Base-by-base conservation (phyloP, 2,113 vertebrate genomes). In the Astur gentilis region DNA sequence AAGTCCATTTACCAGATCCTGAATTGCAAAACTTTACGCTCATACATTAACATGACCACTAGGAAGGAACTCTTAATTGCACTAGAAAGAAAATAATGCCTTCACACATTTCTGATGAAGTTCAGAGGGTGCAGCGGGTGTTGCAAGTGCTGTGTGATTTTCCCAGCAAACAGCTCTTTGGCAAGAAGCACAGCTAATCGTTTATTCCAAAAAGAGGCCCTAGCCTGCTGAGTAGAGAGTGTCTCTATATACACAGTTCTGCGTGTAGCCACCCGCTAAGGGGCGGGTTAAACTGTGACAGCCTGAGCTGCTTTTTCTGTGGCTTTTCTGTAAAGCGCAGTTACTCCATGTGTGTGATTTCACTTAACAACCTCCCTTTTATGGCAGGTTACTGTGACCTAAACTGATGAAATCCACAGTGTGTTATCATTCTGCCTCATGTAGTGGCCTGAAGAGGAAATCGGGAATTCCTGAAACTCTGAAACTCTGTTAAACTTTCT, bases 191-290 rank as follows among this genome's bases (percentile, higher is more conserved):
- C 94, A 85, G 93, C 89, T 40, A 89, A 89, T 95, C 13, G 14
- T 85, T 95, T 95, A 79, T 96, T 87, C 77, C 91, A 45, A 95
- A 94, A 77, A 88, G 91, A 88, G 94, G 91, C 94, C 94, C 81
- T 42, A 0, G 49, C n/a, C 75, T 88, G 58, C 83, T 80, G 71
- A 71, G 78, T 71, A 77, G 72, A 94, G 93, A 89, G 16, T 64
- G 23, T 84, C 83, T 79, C 52, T 92, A 16, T 58, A 55, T 50
- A 55, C 87, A 83, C 45, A 69, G 81, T 29, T 60, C 76, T 58
- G 26, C 4, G 3, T 62, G 66, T 31, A 91, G 64, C 71, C 50
- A n/a, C 83, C 54, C 2, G 7, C 95, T 69, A 40, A 66, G 78
- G 42, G 89, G 71, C 3, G 13, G 58, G 62, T 93, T 84, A 54